A percentile compares a stretch with the other conserved stretches of the same genome.
Conservation (phyloP, 2,113 vertebrate genomes). For the Microcebus lehilahytsara region DNA sequence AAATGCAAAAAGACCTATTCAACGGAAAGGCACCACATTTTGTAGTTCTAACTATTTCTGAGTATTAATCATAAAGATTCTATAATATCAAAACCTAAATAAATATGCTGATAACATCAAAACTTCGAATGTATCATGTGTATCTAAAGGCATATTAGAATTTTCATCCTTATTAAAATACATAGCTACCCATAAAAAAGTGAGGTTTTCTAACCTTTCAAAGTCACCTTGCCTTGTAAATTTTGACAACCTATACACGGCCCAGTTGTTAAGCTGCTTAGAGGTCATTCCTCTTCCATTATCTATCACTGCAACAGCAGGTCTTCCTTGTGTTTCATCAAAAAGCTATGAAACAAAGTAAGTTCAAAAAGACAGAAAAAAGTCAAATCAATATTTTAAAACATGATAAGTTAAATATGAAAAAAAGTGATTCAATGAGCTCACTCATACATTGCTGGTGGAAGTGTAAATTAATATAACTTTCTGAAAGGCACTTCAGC, state of each 20-base stretch:
- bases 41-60: conserved; percentile 21
- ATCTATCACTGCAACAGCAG: conserved; percentile 91
- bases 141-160: conserved; percentile 6
- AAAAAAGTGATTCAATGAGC: conserved; percentile 14
- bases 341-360: conserved; percentile 86
- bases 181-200: conserved; percentile 29
- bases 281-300: conserved; percentile 97
- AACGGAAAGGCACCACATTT: neutral
- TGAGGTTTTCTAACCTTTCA: conserved; percentile 85
- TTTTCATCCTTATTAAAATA: conserved; percentile 56
- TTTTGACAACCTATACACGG: conserved; percentile 94
- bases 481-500: conserved; percentile 32
- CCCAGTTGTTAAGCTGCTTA: conserved; percentile 97
- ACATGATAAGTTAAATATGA: conserved; percentile 3
- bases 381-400: conserved; percentile 43
- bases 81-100: conserved; percentile 16
- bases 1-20: conserved; percentile 40
- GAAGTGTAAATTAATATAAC: conserved; percentile 39
- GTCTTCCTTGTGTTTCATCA: conserved; percentile 92
- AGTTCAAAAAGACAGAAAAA: conserved; percentile 55
- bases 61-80: conserved; percentile 6
- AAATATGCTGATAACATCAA: conserved; percentile 22
- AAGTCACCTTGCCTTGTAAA: conserved; percentile 87
- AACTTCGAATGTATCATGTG: neutral
- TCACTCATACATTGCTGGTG: neutral